These are phyloP conservation scores for Zosterops borbonicus DNA, from an alignment of 2,113 vertebrate genomes.

Conservation along the genomic window DNA sequence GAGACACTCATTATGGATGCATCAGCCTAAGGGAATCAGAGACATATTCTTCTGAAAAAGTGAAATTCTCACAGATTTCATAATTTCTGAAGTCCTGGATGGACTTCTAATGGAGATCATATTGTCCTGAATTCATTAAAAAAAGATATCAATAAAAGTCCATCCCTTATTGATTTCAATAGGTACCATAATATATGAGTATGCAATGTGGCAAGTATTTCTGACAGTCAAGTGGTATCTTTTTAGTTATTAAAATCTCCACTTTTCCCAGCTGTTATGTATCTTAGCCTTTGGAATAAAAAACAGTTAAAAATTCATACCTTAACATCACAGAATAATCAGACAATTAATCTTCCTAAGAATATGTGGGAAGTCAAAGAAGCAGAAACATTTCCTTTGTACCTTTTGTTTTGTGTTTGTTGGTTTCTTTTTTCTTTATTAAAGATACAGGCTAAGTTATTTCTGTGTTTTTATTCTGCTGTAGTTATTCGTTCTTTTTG, in stretches of 20 bases:
- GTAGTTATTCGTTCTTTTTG: neutral
- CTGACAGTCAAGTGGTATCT: neutral
- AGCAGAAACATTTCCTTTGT: neutral
- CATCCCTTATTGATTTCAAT: neutral
- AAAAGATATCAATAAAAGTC: neutral
- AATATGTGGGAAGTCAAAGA: neutral
- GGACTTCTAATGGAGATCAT: neutral
- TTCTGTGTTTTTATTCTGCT: neutral
- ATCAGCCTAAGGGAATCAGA: neutral
- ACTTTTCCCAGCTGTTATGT: neutral
- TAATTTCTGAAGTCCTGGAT: neutral
- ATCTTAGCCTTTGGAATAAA: neutral
- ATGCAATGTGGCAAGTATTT: neutral
- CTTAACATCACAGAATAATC: neutral
- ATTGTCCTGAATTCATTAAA: neutral
- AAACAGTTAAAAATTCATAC: neutral
- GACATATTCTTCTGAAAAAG: neutral
- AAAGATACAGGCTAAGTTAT: neutral
- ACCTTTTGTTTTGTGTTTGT: neutral
- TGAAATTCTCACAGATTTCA: neutral
- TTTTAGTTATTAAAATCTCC: neutral
- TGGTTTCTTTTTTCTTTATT: neutral
- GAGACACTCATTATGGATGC: neutral
- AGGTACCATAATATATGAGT: neutral
- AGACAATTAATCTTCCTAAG: neutral